These are phyloP conservation scores for Holothuria scabra DNA, from an alignment of 53 echinoderm and acorn worm species.

Conservation along the genomic window DNA sequence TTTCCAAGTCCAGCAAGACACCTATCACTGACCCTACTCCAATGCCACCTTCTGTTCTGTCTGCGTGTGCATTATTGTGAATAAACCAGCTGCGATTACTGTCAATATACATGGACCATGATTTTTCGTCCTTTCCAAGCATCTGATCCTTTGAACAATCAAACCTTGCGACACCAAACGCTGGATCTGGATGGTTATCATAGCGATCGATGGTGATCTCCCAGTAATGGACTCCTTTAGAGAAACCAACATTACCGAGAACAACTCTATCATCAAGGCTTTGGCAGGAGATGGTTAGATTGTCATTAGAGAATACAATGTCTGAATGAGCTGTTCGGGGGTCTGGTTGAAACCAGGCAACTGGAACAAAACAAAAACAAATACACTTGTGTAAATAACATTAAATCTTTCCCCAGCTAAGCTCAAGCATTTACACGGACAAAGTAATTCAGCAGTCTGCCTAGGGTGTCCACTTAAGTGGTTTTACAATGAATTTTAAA, in stretches of 20 bases:
- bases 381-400: too few species aligned
- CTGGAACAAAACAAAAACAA: conserved; percentile 57
- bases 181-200: conserved; percentile 99
- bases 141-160: conserved; percentile 91
- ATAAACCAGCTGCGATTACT: conserved; percentile 99
- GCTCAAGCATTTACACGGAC: too few species aligned
- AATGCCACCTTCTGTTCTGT: conserved; percentile 93
- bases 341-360: conserved; percentile 98
- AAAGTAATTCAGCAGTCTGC: too few species aligned
- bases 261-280: conserved; percentile 90
- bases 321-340: conserved; percentile 95
- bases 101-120: conserved; percentile 99
- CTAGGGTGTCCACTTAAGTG: too few species aligned
- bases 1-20: conserved; percentile 90
- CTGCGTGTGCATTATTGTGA: conserved; percentile 94
- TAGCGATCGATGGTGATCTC: conserved; percentile 98
- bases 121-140: conserved; percentile 98
- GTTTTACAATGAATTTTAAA: too few species aligned
- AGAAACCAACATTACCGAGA: conserved; percentile 98
- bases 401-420: too few species aligned
- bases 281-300: conserved; percentile 96
- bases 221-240: conserved; percentile 99
- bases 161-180: conserved; percentile 92
- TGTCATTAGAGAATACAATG: conserved; percentile 94
- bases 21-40: conserved; percentile 90